Conservation (phyloP, 2,113 vertebrate genomes). For the Microcebus griseorufus region DNA sequence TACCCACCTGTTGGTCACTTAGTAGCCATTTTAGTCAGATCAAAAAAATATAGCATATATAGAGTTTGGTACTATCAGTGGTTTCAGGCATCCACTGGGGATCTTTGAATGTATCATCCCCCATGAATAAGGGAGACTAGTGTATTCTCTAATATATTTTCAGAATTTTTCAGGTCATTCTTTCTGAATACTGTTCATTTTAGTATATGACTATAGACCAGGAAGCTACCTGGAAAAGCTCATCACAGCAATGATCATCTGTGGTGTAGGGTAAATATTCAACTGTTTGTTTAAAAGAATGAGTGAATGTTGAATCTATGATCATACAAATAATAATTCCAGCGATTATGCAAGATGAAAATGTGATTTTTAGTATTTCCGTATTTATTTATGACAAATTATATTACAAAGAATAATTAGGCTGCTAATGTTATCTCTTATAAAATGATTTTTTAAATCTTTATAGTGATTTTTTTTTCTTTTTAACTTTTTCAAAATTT, state of each 20-base stretch:
- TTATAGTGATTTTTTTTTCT: too few relatives aligned
- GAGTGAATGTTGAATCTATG: background rate
- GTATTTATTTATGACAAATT: conserved; percentile 10
- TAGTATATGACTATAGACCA: background rate
- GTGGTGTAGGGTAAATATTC: background rate
- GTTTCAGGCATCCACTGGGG: background rate
- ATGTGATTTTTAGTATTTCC: conserved; percentile 17
- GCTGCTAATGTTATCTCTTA: background rate
- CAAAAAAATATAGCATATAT: background rate
- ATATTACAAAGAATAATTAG: conserved; percentile 13
- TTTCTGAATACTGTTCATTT: conserved; percentile 36
- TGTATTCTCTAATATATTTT: conserved; percentile 41
- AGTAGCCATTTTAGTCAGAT: background rate
- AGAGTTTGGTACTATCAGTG: background rate
- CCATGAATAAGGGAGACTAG: background rate
- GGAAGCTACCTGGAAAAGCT: background rate
- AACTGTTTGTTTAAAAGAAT: background rate
- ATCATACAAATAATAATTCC: background rate
- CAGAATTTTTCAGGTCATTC: conserved; percentile 25
- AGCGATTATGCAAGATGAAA: background rate
- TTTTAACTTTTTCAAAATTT: too few relatives aligned
- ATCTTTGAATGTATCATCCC: background rate
- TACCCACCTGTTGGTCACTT: background rate
- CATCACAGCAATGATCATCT: background rate
- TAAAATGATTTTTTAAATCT: conserved; percentile 3